Evolutionary conservation across 2,888 invertebrate species (phyloP).

Genomic region (Erynnis tages): DNA sequence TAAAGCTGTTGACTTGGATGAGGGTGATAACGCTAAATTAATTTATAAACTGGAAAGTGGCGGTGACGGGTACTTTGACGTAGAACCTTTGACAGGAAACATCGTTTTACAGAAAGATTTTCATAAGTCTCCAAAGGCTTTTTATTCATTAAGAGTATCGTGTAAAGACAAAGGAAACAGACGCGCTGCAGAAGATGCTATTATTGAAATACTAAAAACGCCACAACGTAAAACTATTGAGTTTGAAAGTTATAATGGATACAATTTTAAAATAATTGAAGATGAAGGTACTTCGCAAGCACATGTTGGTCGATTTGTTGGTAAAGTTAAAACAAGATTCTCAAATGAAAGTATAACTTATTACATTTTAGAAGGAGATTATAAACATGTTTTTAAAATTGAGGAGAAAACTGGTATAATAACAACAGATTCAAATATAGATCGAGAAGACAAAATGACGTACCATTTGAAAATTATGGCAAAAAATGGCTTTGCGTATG

Average conservation of each 20-base stretch:
- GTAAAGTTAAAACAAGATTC: slow-evolving; percentile 84
- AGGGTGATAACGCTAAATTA: slow-evolving; percentile 92
- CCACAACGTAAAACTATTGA: slow-evolving; percentile 87
- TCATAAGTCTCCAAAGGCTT: slow-evolving; percentile 83
- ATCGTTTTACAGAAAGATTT: slow-evolving; percentile 86
- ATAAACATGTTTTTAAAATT: slow-evolving; percentile 88
- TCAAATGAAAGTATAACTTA: slow-evolving; percentile 86
- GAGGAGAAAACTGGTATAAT: slow-evolving; percentile 90
- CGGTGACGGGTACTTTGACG: slow-evolving; percentile 89
- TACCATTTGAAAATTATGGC: slow-evolving; percentile 92
- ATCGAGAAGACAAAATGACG: slow-evolving; percentile 89
- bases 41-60: slow-evolving; percentile 90
- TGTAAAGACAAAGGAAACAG: slow-evolving; percentile 91
- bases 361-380: slow-evolving; percentile 91
- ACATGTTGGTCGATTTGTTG: slow-evolving; percentile 87
- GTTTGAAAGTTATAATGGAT: slow-evolving; percentile 88
- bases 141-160: slow-evolving; percentile 88
- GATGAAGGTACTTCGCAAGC: slow-evolving; percentile 85
- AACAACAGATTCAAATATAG: slow-evolving; percentile 88
- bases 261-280: slow-evolving; percentile 91
- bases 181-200: slow-evolving; percentile 86
- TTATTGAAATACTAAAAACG: slow-evolving; percentile 90
- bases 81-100: slow-evolving; percentile 90
- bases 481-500: slow-evolving; percentile 87
- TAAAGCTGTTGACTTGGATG: slow-evolving; percentile 91